These are phyloP conservation scores for Smithornis capensis DNA, from an alignment of 2,113 vertebrate genomes.

Conservation along the genomic window DNA sequence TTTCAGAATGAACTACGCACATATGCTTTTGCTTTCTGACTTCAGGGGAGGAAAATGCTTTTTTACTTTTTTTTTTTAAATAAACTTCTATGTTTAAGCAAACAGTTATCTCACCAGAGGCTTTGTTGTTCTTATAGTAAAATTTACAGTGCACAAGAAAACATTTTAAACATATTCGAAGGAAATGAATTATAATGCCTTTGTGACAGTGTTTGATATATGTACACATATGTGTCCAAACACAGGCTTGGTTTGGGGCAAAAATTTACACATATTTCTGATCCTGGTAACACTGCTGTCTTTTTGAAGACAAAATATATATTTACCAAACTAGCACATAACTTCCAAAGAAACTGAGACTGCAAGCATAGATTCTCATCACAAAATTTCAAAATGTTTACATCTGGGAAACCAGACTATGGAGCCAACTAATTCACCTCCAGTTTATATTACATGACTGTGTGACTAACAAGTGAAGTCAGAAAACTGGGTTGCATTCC, in stretches of 20 bases:
- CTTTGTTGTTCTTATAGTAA: not conserved
- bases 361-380: not conserved
- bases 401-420: not conserved
- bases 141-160: not conserved
- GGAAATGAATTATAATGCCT: not conserved
- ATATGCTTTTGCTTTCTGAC: not conserved
- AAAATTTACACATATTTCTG: constrained; percentile 4
- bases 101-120: not conserved
- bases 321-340: not conserved
- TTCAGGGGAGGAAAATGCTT: not conserved
- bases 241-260: not conserved
- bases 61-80: not conserved
- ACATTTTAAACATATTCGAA: not conserved
- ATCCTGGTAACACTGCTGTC: not conserved
- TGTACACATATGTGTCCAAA: not conserved
- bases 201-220: not conserved
- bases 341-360: not conserved
- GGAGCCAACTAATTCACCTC: not conserved
- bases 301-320: not conserved
- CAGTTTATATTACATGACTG: not conserved
- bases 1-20: not conserved
- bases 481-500: not conserved
- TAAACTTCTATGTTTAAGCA: not conserved
- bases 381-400: constrained; percentile 29
- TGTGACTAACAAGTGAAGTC: not conserved